Evolutionary conservation across 2,797 vertebrate species (phyloP), one percentile per base, ranked within the genome.

Genomic region (Hydrolagus colliei): DNA sequence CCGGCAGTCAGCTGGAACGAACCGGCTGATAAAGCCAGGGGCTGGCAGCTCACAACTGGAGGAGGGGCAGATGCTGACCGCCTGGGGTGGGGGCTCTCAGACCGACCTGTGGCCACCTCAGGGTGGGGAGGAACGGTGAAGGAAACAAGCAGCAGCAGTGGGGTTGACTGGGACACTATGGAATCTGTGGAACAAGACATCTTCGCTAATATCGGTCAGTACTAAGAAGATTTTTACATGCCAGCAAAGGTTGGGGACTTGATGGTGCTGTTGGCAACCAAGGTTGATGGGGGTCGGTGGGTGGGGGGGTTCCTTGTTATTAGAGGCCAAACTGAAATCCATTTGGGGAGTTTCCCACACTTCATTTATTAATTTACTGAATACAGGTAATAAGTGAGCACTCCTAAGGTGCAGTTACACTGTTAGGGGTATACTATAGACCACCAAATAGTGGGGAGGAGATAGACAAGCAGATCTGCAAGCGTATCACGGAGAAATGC

Each of bases 141-240:
- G 75, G 84, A 27, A 52, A 9, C 86, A 86, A 62, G 87, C 87
- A 87, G 35, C 74, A 41, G 18, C 52, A 0, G 9, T 0, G 63
- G 89, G 88, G 88, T 87, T 88, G 63, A 1, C 0, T 0, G 22
- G 0, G 1, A 71, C 41, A 84, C 22, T 87, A 72, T 73, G 27
- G 0, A 14, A 73, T 72, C 79, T 20, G 65, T 67, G 11, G 90
- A 89, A 87, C 89, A 91, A 0, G 89, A 90, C 61, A 87, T 90
- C 86, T 91, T 91, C 85, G 88, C 87, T 87, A 91, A 90, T 0
- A 86, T 91, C 87, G 89, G 91, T 90, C 88, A 90, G 89, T 88
- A 86, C 52, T 77, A 9, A 87, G 67, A 20, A 18, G 41, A 18
- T 71, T 84, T 84, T 9, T 11, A 84, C 13, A 11, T 82, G 63